phyloP scores from a whole-genome alignment of 1,140 invertebrate species.

The Solenopsis invicta region DNA sequence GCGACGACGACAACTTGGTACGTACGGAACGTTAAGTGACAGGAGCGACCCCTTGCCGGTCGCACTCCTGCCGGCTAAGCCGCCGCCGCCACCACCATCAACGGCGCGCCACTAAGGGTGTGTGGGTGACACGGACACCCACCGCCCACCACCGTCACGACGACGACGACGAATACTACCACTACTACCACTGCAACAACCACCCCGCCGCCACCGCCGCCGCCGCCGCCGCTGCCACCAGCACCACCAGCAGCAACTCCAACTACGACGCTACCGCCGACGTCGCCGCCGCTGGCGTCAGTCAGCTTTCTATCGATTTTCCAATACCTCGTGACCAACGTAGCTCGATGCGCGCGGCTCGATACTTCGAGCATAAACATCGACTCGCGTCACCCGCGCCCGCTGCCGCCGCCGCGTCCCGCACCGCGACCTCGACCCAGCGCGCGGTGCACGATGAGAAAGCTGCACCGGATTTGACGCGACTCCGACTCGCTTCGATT shows the following conservation, averaged over 20 bases:
- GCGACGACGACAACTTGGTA: constrained; percentile 13
- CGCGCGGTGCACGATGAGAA: constrained; percentile 2
- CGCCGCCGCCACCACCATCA: constrained; percentile 47
- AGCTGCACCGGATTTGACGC: constrained; percentile 50
- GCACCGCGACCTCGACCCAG: constrained; percentile 55
- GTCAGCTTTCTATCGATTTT: constrained; percentile 85
- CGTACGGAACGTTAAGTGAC: constrained; percentile 30
- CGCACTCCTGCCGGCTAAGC: constrained; percentile 34
- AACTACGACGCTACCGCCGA: constrained; percentile 17
- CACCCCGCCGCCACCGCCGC: constrained; percentile 4
- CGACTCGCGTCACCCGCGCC: constrained; percentile 71
- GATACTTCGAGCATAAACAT: constrained; percentile 81
- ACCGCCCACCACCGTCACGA: background rate
- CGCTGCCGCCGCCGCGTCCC: constrained; percentile 25
- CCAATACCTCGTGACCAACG: constrained; percentile 85
- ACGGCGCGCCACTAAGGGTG: constrained; percentile 55
- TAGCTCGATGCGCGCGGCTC: constrained; percentile 80
- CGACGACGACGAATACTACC: constrained; percentile 2
- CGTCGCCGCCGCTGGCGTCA: constrained; percentile 74
- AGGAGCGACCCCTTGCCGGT: constrained; percentile 53
- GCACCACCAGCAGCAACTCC: constrained; percentile 28
- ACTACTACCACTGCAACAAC: constrained; percentile 31
- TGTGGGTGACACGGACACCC: constrained; percentile 47
- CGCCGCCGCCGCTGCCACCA: constrained; percentile 1
- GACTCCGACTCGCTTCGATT: constrained; percentile 53